A percentile compares a stretch with the other conserved stretches of the same genome.
phyloP scores from a whole-genome alignment of 2,888 invertebrate genomes.

The Cryptus viduatorius region DNA sequence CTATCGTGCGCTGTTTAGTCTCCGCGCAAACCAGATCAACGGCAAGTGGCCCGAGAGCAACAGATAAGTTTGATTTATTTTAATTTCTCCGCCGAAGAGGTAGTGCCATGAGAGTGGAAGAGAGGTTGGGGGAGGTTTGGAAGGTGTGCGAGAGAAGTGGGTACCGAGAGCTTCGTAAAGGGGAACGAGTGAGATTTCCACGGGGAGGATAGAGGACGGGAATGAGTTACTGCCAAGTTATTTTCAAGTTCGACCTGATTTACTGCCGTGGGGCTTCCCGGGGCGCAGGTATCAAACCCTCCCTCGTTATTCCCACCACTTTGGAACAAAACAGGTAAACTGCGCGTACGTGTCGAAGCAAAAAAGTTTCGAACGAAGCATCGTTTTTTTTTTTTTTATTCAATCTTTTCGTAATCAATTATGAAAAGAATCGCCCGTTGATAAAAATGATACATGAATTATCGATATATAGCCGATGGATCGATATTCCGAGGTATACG shows the following conservation, averaged over 20 bases:
- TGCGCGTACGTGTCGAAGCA: neutral
- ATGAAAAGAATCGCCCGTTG: neutral
- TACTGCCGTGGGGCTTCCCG: slow-evolving; percentile 70
- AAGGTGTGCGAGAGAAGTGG: slow-evolving; percentile 52
- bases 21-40: slow-evolving; percentile 77
- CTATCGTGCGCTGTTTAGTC: slow-evolving; percentile 76
- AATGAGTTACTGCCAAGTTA: slow-evolving; percentile 79
- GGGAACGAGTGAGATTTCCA: slow-evolving; percentile 63
- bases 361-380: neutral
- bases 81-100: slow-evolving; percentile 77
- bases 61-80: slow-evolving; percentile 84
- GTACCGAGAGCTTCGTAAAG: slow-evolving; percentile 55
- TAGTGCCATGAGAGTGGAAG: slow-evolving; percentile 52
- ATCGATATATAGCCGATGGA: neutral
- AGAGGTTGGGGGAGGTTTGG: slow-evolving; percentile 35
- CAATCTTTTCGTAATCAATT: neutral
- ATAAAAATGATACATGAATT: neutral
- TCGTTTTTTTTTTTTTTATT: neutral
- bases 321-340: slow-evolving; percentile 37
- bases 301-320: slow-evolving; percentile 43
- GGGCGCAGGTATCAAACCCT: slow-evolving; percentile 60
- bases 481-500: neutral
- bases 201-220: slow-evolving; percentile 66
- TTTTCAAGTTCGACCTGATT: slow-evolving; percentile 82
- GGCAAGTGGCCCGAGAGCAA: slow-evolving; percentile 78